Conservation (phyloP, 2,113 vertebrate genomes). For the Sciurus niger region DNA sequence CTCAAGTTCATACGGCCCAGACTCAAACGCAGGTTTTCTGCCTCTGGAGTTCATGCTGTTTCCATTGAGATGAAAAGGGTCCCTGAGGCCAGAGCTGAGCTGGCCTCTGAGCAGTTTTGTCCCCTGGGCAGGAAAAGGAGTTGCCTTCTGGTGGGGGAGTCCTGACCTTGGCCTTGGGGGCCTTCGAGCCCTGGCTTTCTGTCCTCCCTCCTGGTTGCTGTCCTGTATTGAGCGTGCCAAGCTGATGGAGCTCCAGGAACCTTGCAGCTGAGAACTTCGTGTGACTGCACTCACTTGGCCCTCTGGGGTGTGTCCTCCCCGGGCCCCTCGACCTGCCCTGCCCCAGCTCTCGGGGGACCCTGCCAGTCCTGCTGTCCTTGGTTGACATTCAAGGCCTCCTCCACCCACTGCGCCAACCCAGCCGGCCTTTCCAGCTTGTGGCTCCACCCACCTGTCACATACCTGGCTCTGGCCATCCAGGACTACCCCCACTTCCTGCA, state of each 20-base stretch:
- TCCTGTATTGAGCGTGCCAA: neutral
- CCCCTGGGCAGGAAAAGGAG: neutral
- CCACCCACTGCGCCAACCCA: neutral
- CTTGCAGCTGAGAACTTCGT: neutral
- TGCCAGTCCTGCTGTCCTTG: neutral
- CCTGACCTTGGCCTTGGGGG: neutral
- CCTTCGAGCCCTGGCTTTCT: neutral
- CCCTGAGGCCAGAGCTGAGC: neutral
- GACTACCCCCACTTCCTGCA: conserved; percentile 1
- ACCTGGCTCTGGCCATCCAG: neutral
- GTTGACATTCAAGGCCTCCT: neutral
- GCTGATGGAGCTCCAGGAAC: neutral
- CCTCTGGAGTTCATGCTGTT: neutral
- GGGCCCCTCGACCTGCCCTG: neutral
- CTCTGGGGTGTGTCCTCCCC: neutral
- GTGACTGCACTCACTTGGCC: neutral
- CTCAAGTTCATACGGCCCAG: too few relatives aligned
- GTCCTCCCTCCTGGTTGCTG: neutral
- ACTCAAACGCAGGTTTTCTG: neutral
- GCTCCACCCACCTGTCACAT: neutral
- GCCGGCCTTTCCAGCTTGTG: conserved; percentile 62
- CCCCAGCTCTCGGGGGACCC: neutral
- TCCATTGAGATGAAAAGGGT: neutral
- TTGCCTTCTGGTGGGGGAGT: neutral
- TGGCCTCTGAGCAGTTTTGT: neutral